Evolutionary conservation across 2,113 vertebrate genomes (phyloP), one percentile per base, ranked within the genome.

Genomic region (Malaclemys terrapin): DNA sequence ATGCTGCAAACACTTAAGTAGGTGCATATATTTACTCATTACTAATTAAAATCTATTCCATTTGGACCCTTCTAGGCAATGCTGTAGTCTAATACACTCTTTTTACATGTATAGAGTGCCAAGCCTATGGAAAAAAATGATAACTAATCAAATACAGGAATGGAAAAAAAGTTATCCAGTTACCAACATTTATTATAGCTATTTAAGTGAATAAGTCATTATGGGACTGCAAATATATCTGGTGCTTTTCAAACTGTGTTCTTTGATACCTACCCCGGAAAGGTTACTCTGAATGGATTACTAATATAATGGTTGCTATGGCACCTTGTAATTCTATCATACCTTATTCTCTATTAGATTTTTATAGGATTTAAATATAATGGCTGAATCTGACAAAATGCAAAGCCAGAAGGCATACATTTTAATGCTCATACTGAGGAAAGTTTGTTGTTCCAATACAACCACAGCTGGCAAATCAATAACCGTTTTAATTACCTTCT

Each of bases 301-400:
- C 84, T 92, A 93, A 89, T 80, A 95, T 80, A 87, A 95, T 92
- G 72, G 95, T 97, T 96, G 94, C 96, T 94, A 96, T 89, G 87
- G 69, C 95, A 96, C 96, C 94, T 6, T 87, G 35, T 42, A 85
- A 75, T 84, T 94, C 88, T 88, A 84, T 92, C 80, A 85, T 85
- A 87, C 89, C 85, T 56, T 69, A 62, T 35, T 81, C 80, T 81
- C 50, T 52, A 47, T 59, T 95, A 94, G 86, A 45, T 45, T 45
- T 45, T 45, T 45, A 45, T 45, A 45, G 45, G 45, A 45, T 45
- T 45, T 45, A 45, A 45, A 45, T 45, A 45, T 45, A 45, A 45
- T 45, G 45, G 45, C 45, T 45, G 45, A 45, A 45, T 6, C 69
- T 59, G 90, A 31, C 38, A 87, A 91, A 91, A 62, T 80, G 86